Percentiles rank a stretch among this genome's conserved stretches.
Evolutionary conservation across 2,888 invertebrate genomes (phyloP).

Genomic region (Punctoribates punctum): DNA sequence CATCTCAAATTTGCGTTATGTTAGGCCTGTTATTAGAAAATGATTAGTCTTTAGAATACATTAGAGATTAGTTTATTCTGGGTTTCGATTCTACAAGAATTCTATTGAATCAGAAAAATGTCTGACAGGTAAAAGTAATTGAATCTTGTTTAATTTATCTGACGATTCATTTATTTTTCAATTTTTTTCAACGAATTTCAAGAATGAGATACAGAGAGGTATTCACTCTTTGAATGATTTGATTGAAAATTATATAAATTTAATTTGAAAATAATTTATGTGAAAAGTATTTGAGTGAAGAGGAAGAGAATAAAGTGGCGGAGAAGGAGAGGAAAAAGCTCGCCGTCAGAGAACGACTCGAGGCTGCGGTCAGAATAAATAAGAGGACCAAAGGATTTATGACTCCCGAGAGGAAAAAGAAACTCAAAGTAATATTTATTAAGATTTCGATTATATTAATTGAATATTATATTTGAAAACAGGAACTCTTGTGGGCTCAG

Average conservation of each 20-base stretch:
- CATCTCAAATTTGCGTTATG: too few species aligned
- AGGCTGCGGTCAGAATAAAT: constrained; percentile 91
- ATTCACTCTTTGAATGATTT: too few species aligned
- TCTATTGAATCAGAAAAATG: not conserved
- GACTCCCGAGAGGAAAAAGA: constrained; percentile 60
- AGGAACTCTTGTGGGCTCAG: constrained; percentile 49
- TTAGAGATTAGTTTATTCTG: not conserved
- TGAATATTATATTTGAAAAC: not conserved
- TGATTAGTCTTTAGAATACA: not conserved
- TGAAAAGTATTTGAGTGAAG: constrained; percentile 56
- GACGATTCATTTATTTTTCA: too few species aligned
- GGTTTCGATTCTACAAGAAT: not conserved
- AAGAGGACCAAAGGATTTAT: constrained; percentile 58
- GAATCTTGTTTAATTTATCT: not conserved
- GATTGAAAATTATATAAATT: not conserved
- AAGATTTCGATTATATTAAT: not conserved
- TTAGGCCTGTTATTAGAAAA: not conserved
- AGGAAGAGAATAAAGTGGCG: constrained; percentile 95
- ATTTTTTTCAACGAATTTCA: too few species aligned
- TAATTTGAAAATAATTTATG: not conserved
- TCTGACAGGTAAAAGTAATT: not conserved
- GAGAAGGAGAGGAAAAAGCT: constrained; percentile 98
- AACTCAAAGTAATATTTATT: constrained; percentile 54
- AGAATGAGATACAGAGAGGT: too few species aligned
- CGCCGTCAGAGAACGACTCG: constrained; percentile 96